A percentile compares a stretch with the other conserved stretches of the same genome.
These are phyloP conservation scores for Bothrops jararaca DNA, from an alignment of 2,113 vertebrate genomes.

Conservation along the genomic window DNA sequence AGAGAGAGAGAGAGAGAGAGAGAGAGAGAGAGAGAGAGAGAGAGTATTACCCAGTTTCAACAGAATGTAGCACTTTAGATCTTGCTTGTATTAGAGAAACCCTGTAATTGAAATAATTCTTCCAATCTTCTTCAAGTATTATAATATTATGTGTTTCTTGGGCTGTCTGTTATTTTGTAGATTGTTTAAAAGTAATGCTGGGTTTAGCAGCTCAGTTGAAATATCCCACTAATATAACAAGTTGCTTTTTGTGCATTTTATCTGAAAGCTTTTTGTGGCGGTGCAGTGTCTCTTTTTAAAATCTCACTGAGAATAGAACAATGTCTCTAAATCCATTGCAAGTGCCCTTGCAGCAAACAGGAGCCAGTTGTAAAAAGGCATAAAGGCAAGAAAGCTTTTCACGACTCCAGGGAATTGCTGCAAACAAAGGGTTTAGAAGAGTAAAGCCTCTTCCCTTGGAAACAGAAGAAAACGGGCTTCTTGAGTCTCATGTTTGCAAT, in stretches of 20 bases:
- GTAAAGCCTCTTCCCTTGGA: background rate
- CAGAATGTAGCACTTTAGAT: background rate
- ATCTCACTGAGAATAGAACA: background rate
- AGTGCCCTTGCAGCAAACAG: conserved; percentile 4
- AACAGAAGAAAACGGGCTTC: background rate
- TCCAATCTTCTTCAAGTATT: background rate
- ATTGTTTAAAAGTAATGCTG: background rate
- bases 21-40: background rate
- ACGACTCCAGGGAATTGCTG: background rate
- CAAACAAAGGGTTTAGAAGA: background rate
- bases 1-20: background rate
- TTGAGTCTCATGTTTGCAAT: background rate
- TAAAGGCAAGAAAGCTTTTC: background rate
- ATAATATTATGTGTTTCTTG: background rate
- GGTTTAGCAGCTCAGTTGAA: background rate
- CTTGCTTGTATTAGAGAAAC: background rate
- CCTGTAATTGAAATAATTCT: background rate
- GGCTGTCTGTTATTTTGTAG: background rate
- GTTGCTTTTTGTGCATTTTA: background rate
- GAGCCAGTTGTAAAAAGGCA: background rate
- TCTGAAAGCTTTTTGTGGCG: background rate
- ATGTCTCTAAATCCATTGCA: background rate
- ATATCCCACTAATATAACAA: background rate
- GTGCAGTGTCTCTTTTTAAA: background rate
- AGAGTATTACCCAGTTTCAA: background rate